These are phyloP conservation scores for Micronycteris hirsuta DNA, from an alignment of 2,113 vertebrate genomes.

Conservation along the genomic window DNA sequence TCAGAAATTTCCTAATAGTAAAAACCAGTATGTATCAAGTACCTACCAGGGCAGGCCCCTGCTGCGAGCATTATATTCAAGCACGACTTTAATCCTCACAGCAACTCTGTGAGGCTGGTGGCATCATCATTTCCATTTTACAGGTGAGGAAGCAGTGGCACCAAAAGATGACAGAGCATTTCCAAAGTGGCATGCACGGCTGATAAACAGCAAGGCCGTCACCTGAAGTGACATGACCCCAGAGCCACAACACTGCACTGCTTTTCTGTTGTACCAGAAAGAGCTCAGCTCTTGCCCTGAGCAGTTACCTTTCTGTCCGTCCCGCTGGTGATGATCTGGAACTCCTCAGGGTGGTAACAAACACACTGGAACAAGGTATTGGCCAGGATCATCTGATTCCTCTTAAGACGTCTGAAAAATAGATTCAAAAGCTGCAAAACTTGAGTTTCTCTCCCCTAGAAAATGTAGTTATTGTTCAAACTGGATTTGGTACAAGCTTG, in stretches of 20 bases:
- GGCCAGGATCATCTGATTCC: constrained; percentile 88
- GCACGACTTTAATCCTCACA: not conserved
- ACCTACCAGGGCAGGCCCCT: not conserved
- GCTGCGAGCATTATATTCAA: not conserved
- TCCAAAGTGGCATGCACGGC: not conserved
- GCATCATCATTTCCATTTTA: not conserved
- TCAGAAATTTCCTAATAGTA: not conserved
- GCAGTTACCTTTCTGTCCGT: constrained; percentile 88
- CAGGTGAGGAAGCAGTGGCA: not conserved
- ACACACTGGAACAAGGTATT: constrained; percentile 88
- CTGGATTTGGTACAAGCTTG: not conserved
- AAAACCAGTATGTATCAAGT: not conserved
- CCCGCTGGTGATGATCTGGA: constrained; percentile 91
- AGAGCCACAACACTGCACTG: accelerated
- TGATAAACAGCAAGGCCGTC: not conserved
- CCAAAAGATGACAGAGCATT: not conserved
- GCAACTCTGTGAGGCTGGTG: not conserved
- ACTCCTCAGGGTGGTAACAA: constrained; percentile 91
- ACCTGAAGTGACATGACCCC: accelerated
- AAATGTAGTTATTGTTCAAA: not conserved
- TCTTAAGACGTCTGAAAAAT: constrained; percentile 81
- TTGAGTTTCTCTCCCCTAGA: not conserved
- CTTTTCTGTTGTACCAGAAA: not conserved
- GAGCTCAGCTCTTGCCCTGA: not conserved
- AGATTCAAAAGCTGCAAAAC: not conserved